Evolutionary conservation across 1,140 invertebrate genomes (phyloP).

Genomic region (Contarinia nasturtii): DNA sequence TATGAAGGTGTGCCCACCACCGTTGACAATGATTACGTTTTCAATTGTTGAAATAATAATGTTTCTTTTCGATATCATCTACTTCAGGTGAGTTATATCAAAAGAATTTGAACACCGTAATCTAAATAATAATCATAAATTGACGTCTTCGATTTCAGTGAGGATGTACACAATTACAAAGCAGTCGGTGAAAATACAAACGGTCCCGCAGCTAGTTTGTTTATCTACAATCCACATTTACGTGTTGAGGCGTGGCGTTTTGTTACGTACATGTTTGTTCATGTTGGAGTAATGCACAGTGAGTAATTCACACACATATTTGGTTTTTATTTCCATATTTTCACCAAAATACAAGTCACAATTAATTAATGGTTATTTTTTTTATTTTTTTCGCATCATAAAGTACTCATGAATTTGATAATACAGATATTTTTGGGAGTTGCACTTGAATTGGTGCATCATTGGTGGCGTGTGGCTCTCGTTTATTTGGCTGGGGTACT

Average conservation of each 20-base stretch:
- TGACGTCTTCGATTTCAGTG: no score
- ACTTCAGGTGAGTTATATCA: constrained; percentile 17
- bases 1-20: constrained; percentile 70
- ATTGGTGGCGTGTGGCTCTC: constrained; percentile 72
- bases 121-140: no score
- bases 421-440: constrained; percentile 85
- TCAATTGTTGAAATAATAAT: constrained; percentile 49
- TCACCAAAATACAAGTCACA: no score
- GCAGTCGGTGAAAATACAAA: constrained; percentile 25
- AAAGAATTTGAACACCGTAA: neutral
- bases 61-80: constrained; percentile 42
- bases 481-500: constrained; percentile 67
- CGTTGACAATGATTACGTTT: constrained; percentile 66
- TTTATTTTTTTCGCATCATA: constrained; percentile 64
- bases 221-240: constrained; percentile 81
- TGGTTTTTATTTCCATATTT: no score
- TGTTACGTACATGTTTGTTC: constrained; percentile 91
- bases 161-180: constrained; percentile 18
- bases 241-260: constrained; percentile 83
- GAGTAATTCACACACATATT: no score
- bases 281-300: constrained; percentile 50
- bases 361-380: constrained; percentile 8
- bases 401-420: constrained; percentile 74
- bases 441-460: constrained; percentile 88
- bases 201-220: constrained; percentile 51